These are phyloP conservation scores for Suncus etruscus DNA, from an alignment of 2,113 vertebrate genomes.

Conservation along the genomic window DNA sequence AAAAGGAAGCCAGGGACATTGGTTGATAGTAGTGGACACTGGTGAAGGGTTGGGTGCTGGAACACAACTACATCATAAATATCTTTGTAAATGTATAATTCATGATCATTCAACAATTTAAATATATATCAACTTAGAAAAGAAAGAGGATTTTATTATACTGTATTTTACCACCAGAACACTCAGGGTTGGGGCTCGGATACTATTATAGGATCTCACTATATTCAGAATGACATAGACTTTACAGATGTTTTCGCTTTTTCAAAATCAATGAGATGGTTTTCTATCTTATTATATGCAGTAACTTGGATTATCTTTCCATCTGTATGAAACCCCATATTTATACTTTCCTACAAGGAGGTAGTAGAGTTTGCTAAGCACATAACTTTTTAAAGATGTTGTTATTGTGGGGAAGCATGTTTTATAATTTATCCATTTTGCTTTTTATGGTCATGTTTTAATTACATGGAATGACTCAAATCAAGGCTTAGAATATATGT, in stretches of 20 bases:
- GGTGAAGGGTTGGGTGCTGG: too few relatives aligned
- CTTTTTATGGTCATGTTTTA: not conserved
- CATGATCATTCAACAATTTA: too few relatives aligned
- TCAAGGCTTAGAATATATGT: not conserved
- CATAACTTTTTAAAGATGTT: slow-evolving; percentile 4
- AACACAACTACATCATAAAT: too few relatives aligned
- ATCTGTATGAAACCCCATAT: not conserved
- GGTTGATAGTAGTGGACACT: too few relatives aligned
- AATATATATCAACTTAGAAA: not conserved
- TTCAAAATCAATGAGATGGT: not conserved
- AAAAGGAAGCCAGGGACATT: too few relatives aligned
- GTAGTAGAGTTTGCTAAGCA: not conserved
- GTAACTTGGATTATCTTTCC: not conserved
- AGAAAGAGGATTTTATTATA: not conserved
- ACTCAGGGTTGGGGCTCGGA: not conserved
- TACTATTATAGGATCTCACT: not conserved
- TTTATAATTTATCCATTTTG: not conserved
- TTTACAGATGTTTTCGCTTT: not conserved
- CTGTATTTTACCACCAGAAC: not conserved
- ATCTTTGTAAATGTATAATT: too few relatives aligned
- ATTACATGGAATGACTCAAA: slow-evolving; percentile 18
- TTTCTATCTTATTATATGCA: slow-evolving; percentile 9
- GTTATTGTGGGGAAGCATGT: not conserved
- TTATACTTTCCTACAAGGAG: not conserved
- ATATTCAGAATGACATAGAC: not conserved